phyloP scores from a whole-genome alignment of 2,797 vertebrate genomes.

The Acrossocheilus fasciatus region DNA sequence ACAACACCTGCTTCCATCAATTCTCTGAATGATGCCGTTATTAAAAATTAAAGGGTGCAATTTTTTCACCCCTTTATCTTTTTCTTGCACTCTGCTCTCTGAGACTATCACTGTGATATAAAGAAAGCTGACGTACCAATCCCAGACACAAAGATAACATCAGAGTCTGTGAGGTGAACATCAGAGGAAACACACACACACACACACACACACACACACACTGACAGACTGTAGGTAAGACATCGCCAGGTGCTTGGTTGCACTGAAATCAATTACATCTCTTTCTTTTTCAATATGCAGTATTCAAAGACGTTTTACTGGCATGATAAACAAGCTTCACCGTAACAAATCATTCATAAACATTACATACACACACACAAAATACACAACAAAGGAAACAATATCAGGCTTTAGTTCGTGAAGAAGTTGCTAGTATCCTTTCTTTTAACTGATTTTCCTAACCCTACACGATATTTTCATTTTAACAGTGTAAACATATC shows the following conservation, averaged over 20 bases:
- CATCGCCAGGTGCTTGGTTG: constrained; percentile 57
- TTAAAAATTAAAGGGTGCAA: constrained; percentile 62
- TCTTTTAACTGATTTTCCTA: not conserved
- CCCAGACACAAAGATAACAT: constrained; percentile 67
- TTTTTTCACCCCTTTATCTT: constrained; percentile 67
- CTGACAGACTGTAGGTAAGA: constrained; percentile 64
- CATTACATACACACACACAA: constrained; percentile 52
- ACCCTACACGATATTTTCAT: not conserved
- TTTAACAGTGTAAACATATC: not conserved
- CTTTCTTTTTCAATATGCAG: constrained; percentile 34
- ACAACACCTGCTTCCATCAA: constrained; percentile 63
- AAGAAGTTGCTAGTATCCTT: not conserved
- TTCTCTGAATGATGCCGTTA: constrained; percentile 58
- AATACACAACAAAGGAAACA: constrained; percentile 2
- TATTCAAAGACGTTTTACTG: not conserved
- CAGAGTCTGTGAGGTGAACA: constrained; percentile 59
- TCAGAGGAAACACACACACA: constrained; percentile 39
- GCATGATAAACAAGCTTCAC: constrained; percentile 4
- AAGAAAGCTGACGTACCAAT: constrained; percentile 44
- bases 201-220: constrained; percentile 52
- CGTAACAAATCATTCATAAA: not conserved
- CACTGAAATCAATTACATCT: constrained; percentile 63
- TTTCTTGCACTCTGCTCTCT: constrained; percentile 55
- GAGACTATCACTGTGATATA: constrained; percentile 66
- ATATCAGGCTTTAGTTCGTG: not conserved